These are phyloP conservation scores for Colinus virginianus DNA, from an alignment of 2,113 vertebrate genomes.

Conservation along the genomic window DNA sequence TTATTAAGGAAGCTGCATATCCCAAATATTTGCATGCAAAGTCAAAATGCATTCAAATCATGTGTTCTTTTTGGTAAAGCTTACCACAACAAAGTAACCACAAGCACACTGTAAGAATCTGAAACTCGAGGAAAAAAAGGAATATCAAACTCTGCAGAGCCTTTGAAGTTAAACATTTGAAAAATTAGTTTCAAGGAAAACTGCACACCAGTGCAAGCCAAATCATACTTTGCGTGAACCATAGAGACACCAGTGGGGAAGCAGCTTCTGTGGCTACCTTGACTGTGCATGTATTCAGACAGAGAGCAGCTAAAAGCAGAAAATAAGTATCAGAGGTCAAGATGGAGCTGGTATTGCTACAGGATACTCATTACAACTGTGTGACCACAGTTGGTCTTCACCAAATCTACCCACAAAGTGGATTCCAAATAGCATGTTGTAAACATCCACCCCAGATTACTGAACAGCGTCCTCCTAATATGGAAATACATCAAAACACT, in stretches of 20 bases:
- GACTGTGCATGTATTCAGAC: not conserved
- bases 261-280: not conserved
- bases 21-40: slow-evolving; percentile 4
- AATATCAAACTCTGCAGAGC: not conserved
- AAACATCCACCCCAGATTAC: not conserved
- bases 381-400: rapidly evolving
- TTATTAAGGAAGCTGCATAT: not conserved
- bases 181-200: not conserved
- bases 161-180: not conserved
- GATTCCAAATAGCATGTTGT: not conserved
- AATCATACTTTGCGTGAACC: not conserved
- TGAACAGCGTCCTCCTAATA: not conserved
- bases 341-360: not conserved
- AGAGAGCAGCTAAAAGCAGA: not conserved
- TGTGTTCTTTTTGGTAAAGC: not conserved
- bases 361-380: not conserved
- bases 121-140: not conserved
- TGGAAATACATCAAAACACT: not conserved
- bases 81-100: not conserved
- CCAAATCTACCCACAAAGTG: not conserved
- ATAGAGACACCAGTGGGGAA: not conserved
- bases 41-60: not conserved
- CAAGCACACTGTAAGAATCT: not conserved
- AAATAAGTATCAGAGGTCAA: not conserved
- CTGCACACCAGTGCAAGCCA: not conserved